A percentile compares a stretch with the other conserved stretches of the same genome.
Evolutionary conservation across 2,888 invertebrate species (phyloP).

Genomic region (Torymus auratus): DNA sequence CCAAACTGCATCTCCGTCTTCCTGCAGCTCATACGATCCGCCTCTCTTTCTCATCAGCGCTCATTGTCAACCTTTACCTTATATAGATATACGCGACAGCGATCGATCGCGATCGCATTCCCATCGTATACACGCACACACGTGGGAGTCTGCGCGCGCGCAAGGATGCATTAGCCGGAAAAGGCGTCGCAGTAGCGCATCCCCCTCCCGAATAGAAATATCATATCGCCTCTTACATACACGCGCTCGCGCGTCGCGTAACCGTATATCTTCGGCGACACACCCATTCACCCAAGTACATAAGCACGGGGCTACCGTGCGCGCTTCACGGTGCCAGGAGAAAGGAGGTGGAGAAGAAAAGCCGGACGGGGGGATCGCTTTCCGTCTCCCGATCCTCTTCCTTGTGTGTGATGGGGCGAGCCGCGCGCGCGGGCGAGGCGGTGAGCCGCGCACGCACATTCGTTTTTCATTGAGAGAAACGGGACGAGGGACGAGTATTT

Average conservation of each 20-base stretch:
- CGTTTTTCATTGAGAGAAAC: too few species aligned
- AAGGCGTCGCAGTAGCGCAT: not conserved
- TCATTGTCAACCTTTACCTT: not conserved
- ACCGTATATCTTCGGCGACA: slow-evolving; percentile 34
- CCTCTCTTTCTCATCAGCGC: not conserved
- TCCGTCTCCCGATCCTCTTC: slow-evolving; percentile 14
- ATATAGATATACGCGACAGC: not conserved
- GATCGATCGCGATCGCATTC: slow-evolving; percentile 45
- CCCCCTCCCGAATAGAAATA: too few species aligned
- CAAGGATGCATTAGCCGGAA: slow-evolving; percentile 24
- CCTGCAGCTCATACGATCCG: too few species aligned
- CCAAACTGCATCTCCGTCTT: too few species aligned
- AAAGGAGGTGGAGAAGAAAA: slow-evolving; percentile 33
- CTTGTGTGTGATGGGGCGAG: not conserved
- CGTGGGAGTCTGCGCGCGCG: not conserved
- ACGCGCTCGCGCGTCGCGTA: not conserved
- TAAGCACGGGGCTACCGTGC: slow-evolving; percentile 28
- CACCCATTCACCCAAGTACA: slow-evolving; percentile 35
- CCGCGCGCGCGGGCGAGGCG: too few species aligned
- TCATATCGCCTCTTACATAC: too few species aligned
- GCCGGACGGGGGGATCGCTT: slow-evolving; percentile 5
- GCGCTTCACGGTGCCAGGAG: not conserved
- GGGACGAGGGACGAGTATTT: too few species aligned
- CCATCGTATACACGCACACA: slow-evolving; percentile 24
- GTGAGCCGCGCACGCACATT: too few species aligned